Evolutionary conservation across 2,888 invertebrate species (phyloP).

Genomic region (Volucella inflata): DNA sequence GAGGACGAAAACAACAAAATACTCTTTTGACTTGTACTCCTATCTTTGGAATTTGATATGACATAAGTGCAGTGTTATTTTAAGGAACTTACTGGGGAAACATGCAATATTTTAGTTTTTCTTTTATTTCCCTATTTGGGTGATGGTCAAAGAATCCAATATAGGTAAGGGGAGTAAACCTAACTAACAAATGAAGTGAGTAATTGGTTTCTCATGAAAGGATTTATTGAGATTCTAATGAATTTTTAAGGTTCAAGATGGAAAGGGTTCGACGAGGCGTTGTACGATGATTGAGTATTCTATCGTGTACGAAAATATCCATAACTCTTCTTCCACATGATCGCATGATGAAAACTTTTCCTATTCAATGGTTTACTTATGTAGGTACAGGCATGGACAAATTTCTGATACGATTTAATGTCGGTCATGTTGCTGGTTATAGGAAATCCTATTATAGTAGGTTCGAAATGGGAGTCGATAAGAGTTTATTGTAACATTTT

Average conservation of each 20-base stretch:
- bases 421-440: too few relatives aligned
- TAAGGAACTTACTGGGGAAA: constrained; percentile 27
- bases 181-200: constrained; percentile 40
- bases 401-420: too few relatives aligned
- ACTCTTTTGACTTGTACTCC: not conserved
- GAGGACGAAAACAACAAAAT: not conserved
- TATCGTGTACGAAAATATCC: too few relatives aligned
- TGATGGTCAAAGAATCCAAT: constrained; percentile 22
- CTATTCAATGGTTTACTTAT: too few relatives aligned
- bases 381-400: too few relatives aligned
- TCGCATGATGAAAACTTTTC: too few relatives aligned
- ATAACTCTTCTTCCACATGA: too few relatives aligned
- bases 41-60: constrained; percentile 10
- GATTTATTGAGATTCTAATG: not conserved
- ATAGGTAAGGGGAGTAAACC: not conserved
- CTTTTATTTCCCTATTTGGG: not conserved
- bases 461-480: too few relatives aligned
- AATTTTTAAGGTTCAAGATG: not conserved
- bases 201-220: constrained; percentile 51
- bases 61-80: constrained; percentile 28
- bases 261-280: too few relatives aligned
- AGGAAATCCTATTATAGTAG: too few relatives aligned
- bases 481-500: too few relatives aligned
- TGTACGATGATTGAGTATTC: too few relatives aligned
- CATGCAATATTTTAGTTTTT: constrained; percentile 39